Conservation (phyloP, 2,888 invertebrate genomes). For the Archips xylosteana region DNA sequence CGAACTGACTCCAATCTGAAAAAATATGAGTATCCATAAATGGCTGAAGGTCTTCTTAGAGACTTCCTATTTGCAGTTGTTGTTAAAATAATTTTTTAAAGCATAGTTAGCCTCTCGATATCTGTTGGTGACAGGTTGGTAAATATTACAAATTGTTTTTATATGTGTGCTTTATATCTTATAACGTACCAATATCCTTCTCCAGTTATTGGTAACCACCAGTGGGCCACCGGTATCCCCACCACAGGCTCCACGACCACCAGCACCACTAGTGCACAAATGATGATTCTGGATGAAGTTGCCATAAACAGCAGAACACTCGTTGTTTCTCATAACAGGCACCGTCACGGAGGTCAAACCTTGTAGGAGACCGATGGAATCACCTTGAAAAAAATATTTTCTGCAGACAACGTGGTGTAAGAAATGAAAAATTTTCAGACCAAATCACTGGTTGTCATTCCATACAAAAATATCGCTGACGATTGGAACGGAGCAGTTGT, state of each 20-base stretch:
- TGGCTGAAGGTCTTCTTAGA: background rate
- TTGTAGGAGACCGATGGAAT: constrained; percentile 51
- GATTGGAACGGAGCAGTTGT: too few relatives aligned
- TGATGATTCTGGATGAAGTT: constrained; percentile 53
- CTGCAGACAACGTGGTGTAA: too few relatives aligned
- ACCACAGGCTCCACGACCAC: constrained; percentile 58
- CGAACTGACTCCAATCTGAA: constrained; percentile 60
- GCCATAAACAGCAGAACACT: constrained; percentile 51
- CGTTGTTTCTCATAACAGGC: constrained; percentile 58
- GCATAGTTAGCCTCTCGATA: background rate
- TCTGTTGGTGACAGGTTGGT: too few relatives aligned
- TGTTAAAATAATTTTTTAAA: background rate
- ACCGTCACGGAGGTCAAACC: constrained; percentile 54
- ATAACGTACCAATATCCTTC: constrained; percentile 51
- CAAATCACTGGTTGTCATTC: too few relatives aligned
- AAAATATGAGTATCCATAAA: constrained; percentile 29
- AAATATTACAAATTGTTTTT: background rate
- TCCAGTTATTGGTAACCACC: constrained; percentile 51
- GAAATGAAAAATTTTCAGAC: too few relatives aligned
- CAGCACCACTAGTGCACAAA: constrained; percentile 61
- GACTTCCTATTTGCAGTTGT: too few relatives aligned
- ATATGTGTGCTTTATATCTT: background rate
- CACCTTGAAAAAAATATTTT: constrained; percentile 48
- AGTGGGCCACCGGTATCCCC: constrained; percentile 64
- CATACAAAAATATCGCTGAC: too few relatives aligned